phyloP scores from a whole-genome alignment of 2,888 invertebrate genomes.

The Cotesia congregata region DNA sequence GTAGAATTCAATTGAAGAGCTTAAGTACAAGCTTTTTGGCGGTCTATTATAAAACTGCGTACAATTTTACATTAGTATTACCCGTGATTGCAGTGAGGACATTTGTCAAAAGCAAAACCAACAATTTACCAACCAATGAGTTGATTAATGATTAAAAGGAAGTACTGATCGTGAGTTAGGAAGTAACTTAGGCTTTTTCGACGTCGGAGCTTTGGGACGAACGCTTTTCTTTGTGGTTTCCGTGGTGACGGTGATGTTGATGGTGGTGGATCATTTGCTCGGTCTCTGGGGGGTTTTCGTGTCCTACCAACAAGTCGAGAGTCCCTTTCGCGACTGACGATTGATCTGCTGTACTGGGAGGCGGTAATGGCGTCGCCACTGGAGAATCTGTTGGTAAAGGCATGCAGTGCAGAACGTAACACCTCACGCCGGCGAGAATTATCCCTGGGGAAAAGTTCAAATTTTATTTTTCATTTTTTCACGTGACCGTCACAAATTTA shows the following conservation, averaged over 20 bases:
- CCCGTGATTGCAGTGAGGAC: constrained; percentile 23
- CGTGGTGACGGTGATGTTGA: constrained; percentile 58
- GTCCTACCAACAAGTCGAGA: constrained; percentile 62
- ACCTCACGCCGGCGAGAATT: constrained; percentile 62
- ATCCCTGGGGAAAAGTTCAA: constrained; percentile 53
- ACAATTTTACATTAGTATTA: neutral
- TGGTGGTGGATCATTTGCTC: constrained; percentile 61
- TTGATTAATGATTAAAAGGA: neutral
- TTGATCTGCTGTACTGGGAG: constrained; percentile 52
- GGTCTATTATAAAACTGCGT: neutral
- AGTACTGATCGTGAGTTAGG: neutral
- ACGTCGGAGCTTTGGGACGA: constrained; percentile 64
- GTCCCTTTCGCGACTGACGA: constrained; percentile 57
- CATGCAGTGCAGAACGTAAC: constrained; percentile 65
- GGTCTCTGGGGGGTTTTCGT: constrained; percentile 63
- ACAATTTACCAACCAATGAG: neutral
- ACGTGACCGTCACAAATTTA: no score
- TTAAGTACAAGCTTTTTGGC: constrained; percentile 3
- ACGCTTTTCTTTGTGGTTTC: constrained; percentile 66
- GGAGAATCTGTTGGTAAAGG: constrained; percentile 64
- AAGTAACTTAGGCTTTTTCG: constrained; percentile 62
- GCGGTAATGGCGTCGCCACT: constrained; percentile 62
- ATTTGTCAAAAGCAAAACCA: neutral
- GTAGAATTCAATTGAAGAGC: constrained; percentile 7
- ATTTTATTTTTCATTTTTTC: no score